Base-by-base conservation (phyloP, 2,113 vertebrate genomes). In the Tor tambroides region DNA sequence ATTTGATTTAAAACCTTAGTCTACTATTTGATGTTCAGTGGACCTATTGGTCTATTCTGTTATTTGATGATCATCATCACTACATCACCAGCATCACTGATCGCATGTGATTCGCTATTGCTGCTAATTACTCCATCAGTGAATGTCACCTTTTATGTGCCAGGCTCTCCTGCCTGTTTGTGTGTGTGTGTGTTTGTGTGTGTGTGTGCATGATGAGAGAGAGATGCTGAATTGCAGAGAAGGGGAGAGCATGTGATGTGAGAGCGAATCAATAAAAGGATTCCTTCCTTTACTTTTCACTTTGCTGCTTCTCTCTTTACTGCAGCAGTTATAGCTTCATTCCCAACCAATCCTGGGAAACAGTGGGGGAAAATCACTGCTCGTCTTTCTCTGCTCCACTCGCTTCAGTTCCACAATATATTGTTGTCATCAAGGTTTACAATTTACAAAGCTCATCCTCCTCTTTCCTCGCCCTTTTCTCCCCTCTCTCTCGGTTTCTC, bases 131-230 rank as follows among this genome's bases (percentile, higher is more conserved):
- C 76, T 61, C 28, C 80, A 88, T 86, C 84, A 86, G 72, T 88
- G 74, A 86, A 86, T 88, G 80, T 86, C 84, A 88, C 84, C 84
- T 88, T 88, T 88, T 51, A 80, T 82, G 56, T 35, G 38, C 46
- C 32, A 79, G 21, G 84, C 46, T 17, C 71, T 61, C 61, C 32
- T 79, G 63, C 35, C 30, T 72, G 46, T 49, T 11, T 49, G 46
- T 49, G 9, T 43, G 43, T 46, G 46, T 49, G 46, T 49, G 46
- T 49, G 38, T 32, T 1, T 32, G 41, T 10, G 9, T 11, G 10
- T 43, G 41, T 32, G 32, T 32, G 28, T 41, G 54, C 17, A 38
- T 61, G 38, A 32, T 30, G 67, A 30, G 49, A 69, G 65, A 78
- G 71, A 77, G n/a, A 74, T 84, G 69, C 83, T 84, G 83, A 84